Percentiles rank a stretch among this genome's conserved stretches.
Evolutionary conservation across 2,888 invertebrate species (phyloP).

Genomic region (Lochmaea capreae): DNA sequence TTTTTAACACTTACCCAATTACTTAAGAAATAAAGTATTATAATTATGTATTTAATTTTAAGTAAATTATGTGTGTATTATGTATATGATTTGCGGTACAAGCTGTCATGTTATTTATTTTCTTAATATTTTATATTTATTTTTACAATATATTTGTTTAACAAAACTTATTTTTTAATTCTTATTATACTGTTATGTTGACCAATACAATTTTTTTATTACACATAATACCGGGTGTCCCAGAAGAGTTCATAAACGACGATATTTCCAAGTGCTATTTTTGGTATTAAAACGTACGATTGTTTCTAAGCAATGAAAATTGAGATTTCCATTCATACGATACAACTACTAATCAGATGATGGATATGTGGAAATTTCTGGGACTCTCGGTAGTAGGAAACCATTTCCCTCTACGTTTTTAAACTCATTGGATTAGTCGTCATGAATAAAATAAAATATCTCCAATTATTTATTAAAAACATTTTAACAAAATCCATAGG

Average conservation of each 20-base stretch:
- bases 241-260: too few relatives aligned
- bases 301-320: too few relatives aligned
- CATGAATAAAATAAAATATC: neutral
- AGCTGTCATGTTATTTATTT: slow-evolving; percentile 41
- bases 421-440: too few relatives aligned
- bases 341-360: too few relatives aligned
- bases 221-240: too few relatives aligned
- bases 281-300: too few relatives aligned
- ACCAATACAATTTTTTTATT: too few relatives aligned
- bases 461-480: slow-evolving; percentile 24
- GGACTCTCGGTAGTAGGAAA: too few relatives aligned
- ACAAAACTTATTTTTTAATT: slow-evolving; percentile 28
- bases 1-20: slow-evolving; percentile 21
- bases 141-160: slow-evolving; percentile 44
- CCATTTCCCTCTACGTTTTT: too few relatives aligned
- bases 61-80: slow-evolving; percentile 23
- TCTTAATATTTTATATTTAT: slow-evolving; percentile 43
- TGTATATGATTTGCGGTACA: slow-evolving; percentile 32
- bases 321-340: too few relatives aligned
- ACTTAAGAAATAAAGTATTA: slow-evolving; percentile 44
- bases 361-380: too few relatives aligned
- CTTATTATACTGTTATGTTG: neutral
- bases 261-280: too few relatives aligned
- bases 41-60: slow-evolving; percentile 37
- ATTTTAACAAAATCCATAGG: slow-evolving; percentile 19